Evolutionary conservation across 2,888 invertebrate species (phyloP).

Genomic region (Schizotus pectinicornis): DNA sequence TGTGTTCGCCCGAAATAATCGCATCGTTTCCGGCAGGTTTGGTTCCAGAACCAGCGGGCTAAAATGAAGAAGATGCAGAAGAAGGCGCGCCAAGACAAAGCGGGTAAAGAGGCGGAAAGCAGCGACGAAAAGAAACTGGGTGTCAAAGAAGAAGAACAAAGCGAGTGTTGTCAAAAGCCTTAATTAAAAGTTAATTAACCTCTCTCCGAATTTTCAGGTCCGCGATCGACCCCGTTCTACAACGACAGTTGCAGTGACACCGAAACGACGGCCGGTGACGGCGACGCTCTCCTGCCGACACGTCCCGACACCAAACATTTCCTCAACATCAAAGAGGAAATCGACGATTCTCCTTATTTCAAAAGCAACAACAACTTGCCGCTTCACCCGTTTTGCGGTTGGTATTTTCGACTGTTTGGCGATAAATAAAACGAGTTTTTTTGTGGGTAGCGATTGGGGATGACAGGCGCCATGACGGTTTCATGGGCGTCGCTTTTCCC

Average conservation of each 20-base stretch:
- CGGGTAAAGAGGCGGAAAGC: constrained; percentile 58
- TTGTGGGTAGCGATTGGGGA: constrained; percentile 40
- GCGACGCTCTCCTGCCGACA: constrained; percentile 44
- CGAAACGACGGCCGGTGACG: constrained; percentile 55
- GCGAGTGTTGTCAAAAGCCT: constrained; percentile 55
- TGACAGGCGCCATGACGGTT: constrained; percentile 50
- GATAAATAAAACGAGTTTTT: constrained; percentile 3
- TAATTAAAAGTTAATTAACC: constrained; percentile 40
- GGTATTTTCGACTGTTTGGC: constrained; percentile 7
- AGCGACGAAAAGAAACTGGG: constrained; percentile 62
- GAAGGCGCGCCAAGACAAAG: constrained; percentile 66
- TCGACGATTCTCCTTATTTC: constrained; percentile 53
- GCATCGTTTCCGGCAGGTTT: constrained; percentile 59
- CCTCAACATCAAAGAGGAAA: constrained; percentile 58
- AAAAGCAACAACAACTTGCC: constrained; percentile 44
- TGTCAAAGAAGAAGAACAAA: constrained; percentile 66
- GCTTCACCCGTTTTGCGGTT: constrained; percentile 47
- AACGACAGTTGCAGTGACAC: constrained; percentile 63
- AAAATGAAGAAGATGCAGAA: constrained; percentile 73
- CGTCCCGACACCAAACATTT: constrained; percentile 49
- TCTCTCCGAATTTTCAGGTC: constrained; percentile 48
- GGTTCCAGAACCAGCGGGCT: constrained; percentile 71
- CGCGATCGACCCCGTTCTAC: constrained; percentile 57
- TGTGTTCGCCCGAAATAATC: constrained; percentile 36
- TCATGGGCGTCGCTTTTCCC: constrained; percentile 48